phyloP scores from a whole-genome alignment of 1,140 invertebrate genomes.

The Drosophila arawakana region DNA sequence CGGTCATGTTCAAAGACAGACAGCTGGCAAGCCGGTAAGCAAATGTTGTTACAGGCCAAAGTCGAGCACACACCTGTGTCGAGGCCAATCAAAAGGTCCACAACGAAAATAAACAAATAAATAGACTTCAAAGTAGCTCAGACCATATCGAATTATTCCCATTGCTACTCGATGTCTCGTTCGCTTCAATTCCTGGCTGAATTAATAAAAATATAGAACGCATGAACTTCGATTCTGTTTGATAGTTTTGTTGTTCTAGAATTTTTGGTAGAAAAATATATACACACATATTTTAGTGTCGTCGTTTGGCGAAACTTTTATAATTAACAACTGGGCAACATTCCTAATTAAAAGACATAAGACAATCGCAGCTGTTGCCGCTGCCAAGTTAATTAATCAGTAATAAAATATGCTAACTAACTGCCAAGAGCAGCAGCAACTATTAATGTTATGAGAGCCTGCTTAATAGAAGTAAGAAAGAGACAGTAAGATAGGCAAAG shows the following conservation, averaged over 20 bases:
- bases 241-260: too few species aligned
- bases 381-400: conserved; percentile 74
- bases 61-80: conserved; percentile 42
- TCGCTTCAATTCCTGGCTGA: conserved; percentile 14
- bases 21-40: conserved; percentile 36
- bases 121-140: not conserved
- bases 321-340: conserved; percentile 66
- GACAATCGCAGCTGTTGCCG: conserved; percentile 37
- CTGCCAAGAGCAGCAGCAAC: conserved; percentile 48
- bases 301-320: conserved; percentile 64
- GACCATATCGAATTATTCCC: not conserved
- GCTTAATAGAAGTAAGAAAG: not conserved
- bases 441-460: conserved; percentile 16
- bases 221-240: not conserved
- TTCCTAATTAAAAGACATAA: conserved; percentile 41
- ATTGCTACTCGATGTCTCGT: not conserved
- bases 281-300: too few species aligned
- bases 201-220: conserved; percentile 16
- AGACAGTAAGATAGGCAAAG: too few species aligned
- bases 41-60: conserved; percentile 26
- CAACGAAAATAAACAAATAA: conserved; percentile 35
- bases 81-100: conserved; percentile 53
- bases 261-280: too few species aligned
- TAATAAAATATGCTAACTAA: conserved; percentile 74
- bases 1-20: conserved; percentile 18